phyloP scores from a whole-genome alignment of 92 coral and sea anemone species.

The Anthopleura xanthogrammica region DNA sequence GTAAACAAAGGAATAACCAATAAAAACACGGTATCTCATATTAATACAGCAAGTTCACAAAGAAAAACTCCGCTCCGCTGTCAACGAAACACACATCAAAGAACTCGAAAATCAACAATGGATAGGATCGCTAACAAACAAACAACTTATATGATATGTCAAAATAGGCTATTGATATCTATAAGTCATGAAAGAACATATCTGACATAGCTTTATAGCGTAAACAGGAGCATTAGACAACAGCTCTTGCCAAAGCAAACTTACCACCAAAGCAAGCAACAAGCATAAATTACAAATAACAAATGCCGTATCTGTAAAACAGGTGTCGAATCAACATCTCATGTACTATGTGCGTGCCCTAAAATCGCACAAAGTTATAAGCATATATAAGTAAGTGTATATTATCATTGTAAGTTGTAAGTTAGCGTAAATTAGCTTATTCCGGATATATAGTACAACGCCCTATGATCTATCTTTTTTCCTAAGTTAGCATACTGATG shows the following conservation, averaged over 20 bases:
- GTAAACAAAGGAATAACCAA: no score
- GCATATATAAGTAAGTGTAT: no score
- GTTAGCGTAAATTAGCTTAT: no score
- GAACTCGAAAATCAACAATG: constrained; percentile 6
- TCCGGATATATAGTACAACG: no score
- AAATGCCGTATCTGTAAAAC: constrained; percentile 15
- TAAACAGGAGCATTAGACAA: not conserved
- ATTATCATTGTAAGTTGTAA: no score
- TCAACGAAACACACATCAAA: not conserved
- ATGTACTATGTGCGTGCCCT: constrained; percentile 7
- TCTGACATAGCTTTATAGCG: constrained; percentile 8
- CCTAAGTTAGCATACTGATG: no score
- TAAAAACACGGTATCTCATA: no score
- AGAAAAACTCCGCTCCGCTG: not conserved
- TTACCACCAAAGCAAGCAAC: not conserved
- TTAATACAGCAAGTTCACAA: constrained; percentile 1
- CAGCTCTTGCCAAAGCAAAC: no score
- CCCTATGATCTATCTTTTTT: no score
- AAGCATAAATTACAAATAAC: constrained; percentile 8
- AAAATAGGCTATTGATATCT: not conserved
- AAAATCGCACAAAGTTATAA: not conserved
- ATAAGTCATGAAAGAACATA: constrained; percentile 11
- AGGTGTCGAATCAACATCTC: constrained; percentile 1
- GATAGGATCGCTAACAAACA: constrained; percentile 5
- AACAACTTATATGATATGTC: constrained; percentile 4